Conservation (phyloP, 2,113 vertebrate genomes). For the Butorides virescens region DNA sequence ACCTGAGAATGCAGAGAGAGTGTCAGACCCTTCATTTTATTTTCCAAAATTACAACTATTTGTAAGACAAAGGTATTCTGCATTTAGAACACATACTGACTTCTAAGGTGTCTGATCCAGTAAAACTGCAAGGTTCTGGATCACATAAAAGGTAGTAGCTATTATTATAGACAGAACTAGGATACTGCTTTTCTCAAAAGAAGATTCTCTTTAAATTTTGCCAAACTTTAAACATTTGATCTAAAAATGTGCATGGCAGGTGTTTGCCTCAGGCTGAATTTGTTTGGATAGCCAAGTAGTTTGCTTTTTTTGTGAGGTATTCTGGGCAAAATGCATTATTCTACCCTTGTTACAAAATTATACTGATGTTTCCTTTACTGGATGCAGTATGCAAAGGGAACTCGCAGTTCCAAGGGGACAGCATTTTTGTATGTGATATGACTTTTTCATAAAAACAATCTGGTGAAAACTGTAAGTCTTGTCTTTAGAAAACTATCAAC, state of each 20-base stretch:
- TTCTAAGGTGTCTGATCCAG: neutral
- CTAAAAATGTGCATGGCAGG: neutral
- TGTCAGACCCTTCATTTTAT: neutral
- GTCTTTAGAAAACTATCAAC: neutral
- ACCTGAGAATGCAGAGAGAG: neutral
- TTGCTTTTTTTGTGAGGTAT: neutral
- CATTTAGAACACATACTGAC: neutral
- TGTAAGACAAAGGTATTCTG: neutral
- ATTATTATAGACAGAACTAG: neutral
- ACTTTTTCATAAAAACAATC: neutral
- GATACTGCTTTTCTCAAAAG: neutral
- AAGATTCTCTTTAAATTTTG: neutral
- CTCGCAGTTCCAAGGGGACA: neutral
- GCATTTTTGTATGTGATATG: neutral
- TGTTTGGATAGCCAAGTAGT: neutral
- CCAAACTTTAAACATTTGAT: neutral
- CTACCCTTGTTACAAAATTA: neutral
- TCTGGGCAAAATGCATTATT: neutral
- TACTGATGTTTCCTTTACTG: neutral
- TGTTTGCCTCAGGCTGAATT: neutral
- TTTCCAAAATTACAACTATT: neutral
- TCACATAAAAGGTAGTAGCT: neutral
- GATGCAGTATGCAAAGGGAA: neutral
- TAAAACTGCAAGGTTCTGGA: neutral
- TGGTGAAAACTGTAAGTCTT: neutral